phyloP scores from a whole-genome alignment of 1,140 invertebrate species.

The Temnothorax nylanderi region DNA sequence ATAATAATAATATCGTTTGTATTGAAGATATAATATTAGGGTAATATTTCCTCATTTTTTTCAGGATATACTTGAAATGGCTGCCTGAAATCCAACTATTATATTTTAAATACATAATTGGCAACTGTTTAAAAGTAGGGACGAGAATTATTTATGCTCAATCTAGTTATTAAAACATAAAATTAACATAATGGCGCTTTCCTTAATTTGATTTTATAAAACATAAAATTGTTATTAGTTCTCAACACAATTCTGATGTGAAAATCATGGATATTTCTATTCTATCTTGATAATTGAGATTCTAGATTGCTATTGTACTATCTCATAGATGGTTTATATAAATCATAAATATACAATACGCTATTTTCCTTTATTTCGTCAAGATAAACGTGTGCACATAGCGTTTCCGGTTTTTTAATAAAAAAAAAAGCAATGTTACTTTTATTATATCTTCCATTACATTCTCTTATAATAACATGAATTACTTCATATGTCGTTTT shows the following conservation, averaged over 20 bases:
- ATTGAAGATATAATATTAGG: constrained; percentile 11
- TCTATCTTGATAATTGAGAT: too few relatives aligned
- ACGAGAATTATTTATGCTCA: constrained; percentile 2
- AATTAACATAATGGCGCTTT: background rate
- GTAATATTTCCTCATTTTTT: constrained; percentile 17
- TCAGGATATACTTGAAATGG: constrained; percentile 18
- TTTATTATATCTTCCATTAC: background rate
- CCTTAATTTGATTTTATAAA: background rate
- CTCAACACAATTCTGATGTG: background rate
- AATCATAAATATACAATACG: background rate
- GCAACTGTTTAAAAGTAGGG: constrained; percentile 16
- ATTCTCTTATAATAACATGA: background rate
- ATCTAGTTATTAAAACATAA: background rate
- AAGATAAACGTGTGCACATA: background rate
- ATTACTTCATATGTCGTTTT: background rate
- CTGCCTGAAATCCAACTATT: constrained; percentile 20
- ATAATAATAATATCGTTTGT: constrained; percentile 26
- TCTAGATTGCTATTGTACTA: background rate
- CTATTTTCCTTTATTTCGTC: background rate
- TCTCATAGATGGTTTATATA: background rate
- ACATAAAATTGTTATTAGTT: background rate
- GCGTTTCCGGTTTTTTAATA: background rate
- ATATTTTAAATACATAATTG: constrained; percentile 6
- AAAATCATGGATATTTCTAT: background rate
- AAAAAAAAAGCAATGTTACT: background rate